phyloP scores from a whole-genome alignment of 2,113 vertebrate species.

The Mola mola region DNA sequence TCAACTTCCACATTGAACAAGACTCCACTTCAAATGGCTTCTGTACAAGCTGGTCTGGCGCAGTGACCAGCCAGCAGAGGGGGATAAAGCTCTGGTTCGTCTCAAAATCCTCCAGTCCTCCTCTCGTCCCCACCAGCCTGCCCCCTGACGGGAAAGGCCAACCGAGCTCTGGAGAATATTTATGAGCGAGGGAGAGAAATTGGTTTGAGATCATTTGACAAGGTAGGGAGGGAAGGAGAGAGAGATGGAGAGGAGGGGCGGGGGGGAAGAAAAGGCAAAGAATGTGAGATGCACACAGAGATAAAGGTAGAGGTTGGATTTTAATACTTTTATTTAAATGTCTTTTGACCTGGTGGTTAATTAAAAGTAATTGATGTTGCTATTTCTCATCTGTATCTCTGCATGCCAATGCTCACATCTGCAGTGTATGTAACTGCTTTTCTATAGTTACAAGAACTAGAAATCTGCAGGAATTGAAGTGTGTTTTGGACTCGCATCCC shows the following conservation, averaged over 20 bases:
- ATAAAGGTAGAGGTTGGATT: conserved; percentile 22
- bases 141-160: conserved; percentile 69
- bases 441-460: too few species aligned
- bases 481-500: too few species aligned
- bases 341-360: conserved; percentile 28
- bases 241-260: neutral
- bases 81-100: conserved; percentile 58
- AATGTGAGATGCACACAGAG: conserved; percentile 35
- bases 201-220: conserved; percentile 68
- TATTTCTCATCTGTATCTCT: neutral
- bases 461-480: too few species aligned
- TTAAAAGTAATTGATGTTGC: conserved; percentile 25
- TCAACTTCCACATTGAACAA: neutral
- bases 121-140: conserved; percentile 37
- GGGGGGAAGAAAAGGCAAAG: conserved; percentile 3
- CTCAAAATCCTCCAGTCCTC: conserved; percentile 15
- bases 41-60: conserved; percentile 11
- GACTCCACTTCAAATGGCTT: neutral
- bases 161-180: conserved; percentile 74
- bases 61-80: conserved; percentile 66
- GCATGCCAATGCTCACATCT: neutral
- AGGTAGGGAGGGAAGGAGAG: neutral
- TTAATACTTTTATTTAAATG: conserved; percentile 43
- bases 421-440: too few species aligned
- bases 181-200: conserved; percentile 66